Conservation (phyloP, 1,140 invertebrate genomes). For the Camponotus floridanus region DNA sequence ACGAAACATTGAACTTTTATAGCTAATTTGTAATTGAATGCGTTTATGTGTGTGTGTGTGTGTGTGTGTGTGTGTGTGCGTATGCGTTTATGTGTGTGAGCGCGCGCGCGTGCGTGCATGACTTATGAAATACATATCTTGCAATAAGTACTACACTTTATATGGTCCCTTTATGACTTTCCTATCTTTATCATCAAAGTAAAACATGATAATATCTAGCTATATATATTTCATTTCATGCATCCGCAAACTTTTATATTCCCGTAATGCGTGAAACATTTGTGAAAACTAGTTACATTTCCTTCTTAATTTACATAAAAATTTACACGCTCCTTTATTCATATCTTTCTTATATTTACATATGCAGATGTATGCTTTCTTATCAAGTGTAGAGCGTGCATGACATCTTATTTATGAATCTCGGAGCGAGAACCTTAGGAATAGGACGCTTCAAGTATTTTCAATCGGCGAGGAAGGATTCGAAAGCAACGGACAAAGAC, state of each 20-base stretch:
- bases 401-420: not conserved
- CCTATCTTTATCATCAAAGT: not conserved
- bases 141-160: slow-evolving; percentile 23
- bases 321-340: not conserved
- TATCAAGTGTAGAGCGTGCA: not conserved
- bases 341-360: not conserved
- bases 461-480: not conserved
- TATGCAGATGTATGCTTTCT: not conserved
- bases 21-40: slow-evolving; percentile 48
- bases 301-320: not conserved
- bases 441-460: not conserved
- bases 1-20: slow-evolving; percentile 27
- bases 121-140: slow-evolving; percentile 50
- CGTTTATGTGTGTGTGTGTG: too few relatives aligned
- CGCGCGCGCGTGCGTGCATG: not conserved
- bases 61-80: too few relatives aligned
- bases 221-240: not conserved
- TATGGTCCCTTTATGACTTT: not conserved
- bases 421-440: not conserved
- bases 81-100: too few relatives aligned
- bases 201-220: not conserved
- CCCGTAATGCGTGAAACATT: not conserved
- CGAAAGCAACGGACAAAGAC: not conserved
- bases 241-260: not conserved
- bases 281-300: not conserved